Percentiles rank a stretch among this genome's conserved stretches.
phyloP scores from a whole-genome alignment of 2,888 invertebrate species.

The Allophyes oxyacanthae region DNA sequence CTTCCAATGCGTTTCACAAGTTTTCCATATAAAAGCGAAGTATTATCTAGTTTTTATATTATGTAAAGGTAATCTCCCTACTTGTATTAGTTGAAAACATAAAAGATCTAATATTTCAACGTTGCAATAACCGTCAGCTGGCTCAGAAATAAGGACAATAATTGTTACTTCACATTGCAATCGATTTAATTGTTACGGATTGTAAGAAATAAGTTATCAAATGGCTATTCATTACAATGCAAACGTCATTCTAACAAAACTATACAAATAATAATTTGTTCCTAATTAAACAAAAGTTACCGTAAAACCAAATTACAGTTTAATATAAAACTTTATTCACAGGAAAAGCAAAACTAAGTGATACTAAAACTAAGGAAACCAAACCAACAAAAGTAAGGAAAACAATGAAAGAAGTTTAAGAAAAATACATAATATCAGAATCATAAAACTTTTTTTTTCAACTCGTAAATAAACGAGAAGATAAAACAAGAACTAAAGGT shows the following conservation, averaged over 20 bases:
- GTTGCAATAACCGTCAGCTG: conserved; percentile 35
- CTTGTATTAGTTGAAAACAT: conserved; percentile 19
- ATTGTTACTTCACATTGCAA: conserved; percentile 26
- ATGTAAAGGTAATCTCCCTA: conserved; percentile 17
- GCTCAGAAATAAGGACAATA: conserved; percentile 25
- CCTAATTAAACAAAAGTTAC: too few relatives aligned
- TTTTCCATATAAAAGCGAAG: conserved; percentile 1
- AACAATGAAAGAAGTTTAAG: too few relatives aligned
- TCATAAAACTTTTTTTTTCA: neutral
- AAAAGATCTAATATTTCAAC: conserved; percentile 29
- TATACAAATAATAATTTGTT: too few relatives aligned
- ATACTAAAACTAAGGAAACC: too few relatives aligned
- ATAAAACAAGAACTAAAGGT: conserved; percentile 6
- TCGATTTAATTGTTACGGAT: conserved; percentile 30
- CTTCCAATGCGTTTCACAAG: conserved; percentile 36
- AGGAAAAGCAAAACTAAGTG: too few relatives aligned
- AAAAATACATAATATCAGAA: conserved; percentile 5
- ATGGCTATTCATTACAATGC: neutral
- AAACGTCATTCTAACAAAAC: too few relatives aligned
- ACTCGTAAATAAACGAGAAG: conserved; percentile 20
- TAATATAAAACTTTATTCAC: too few relatives aligned
- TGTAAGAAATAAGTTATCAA: conserved; percentile 18
- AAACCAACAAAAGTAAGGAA: too few relatives aligned
- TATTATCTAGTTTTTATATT: neutral
- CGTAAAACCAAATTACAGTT: too few relatives aligned